Evolutionary conservation across 2,113 vertebrate species (phyloP), one percentile per base, ranked within the genome.

Genomic region (Notarius quadriscutis): DNA sequence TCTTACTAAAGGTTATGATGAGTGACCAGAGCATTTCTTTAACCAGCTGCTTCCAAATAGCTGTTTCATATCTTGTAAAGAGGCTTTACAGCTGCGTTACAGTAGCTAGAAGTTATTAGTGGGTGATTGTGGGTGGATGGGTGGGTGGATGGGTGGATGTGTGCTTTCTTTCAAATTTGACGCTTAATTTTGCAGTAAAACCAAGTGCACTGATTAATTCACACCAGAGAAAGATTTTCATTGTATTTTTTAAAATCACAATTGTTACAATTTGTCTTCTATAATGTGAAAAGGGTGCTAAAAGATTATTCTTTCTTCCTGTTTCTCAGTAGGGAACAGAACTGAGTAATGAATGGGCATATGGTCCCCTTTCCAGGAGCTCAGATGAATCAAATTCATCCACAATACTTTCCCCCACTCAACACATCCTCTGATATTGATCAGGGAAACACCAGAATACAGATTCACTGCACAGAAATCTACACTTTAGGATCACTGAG

Each of bases 361-460:
- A 65, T 90, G 89, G 89, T 71, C 69, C 65, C 50, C 67, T 87
- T 89, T 89, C 48, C 69, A 78, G 78, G 84, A 63, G 34, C 63
- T 55, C 53, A 81, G 65, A 90, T 89, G 79, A 86, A 72, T 83
- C 78, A 62, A 85, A 67, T 65, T 11, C 51, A 80, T 67, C 51
- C 14, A 27, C 78, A 78, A 18, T 5, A 30, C 7, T 87, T 48
- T 34, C 5, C 55, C 50, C 41, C 14, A 9, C 50, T 6, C 15
- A 25, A 82, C 58, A 85, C 41, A 81, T 34, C 58, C 34, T 34
- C 27, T 65, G 11, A 53, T 81, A 62, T 48, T 48, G 58, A 81
- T 48, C 20, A 41, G 30, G 20, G 57, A 81, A 48, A 57, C 50
- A 15, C 5, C 78, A 78, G 14, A 50, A 65, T 55, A 9, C 17